Conservation (phyloP, 2,113 vertebrate genomes). For the Neopipo cinnamomea region DNA sequence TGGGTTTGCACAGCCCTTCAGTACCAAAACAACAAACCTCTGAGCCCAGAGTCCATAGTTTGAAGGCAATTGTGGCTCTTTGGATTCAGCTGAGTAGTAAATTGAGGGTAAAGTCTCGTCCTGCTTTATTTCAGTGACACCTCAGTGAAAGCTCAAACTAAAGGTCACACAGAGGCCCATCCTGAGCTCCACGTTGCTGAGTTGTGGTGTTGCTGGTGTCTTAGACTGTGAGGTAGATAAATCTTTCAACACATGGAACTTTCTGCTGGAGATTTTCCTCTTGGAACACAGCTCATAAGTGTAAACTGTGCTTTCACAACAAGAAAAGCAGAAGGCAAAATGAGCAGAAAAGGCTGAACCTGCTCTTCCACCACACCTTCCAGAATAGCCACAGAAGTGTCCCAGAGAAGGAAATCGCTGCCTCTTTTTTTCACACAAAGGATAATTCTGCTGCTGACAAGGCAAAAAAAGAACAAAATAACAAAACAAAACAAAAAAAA, state of each 20-base stretch:
- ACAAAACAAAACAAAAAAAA: no score
- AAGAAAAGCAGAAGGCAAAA: neutral
- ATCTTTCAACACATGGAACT: neutral
- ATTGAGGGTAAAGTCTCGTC: neutral
- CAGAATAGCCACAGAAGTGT: neutral
- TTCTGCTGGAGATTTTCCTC: neutral
- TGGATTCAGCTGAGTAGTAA: neutral
- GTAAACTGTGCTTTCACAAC: neutral
- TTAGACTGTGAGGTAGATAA: neutral
- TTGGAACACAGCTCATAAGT: neutral
- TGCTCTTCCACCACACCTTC: neutral
- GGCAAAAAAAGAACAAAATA: neutral
- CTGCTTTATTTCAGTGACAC: neutral
- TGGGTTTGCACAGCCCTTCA: neutral
- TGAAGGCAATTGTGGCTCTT: neutral
- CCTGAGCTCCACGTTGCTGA: neutral
- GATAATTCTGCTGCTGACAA: neutral
- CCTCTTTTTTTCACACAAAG: neutral
- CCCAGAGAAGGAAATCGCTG: neutral
- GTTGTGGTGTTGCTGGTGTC: accelerated
- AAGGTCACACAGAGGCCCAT: accelerated
- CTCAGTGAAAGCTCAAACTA: neutral
- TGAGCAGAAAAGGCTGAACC: neutral
- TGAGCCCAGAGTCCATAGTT: neutral
- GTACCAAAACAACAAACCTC: neutral